phyloP scores from a whole-genome alignment of 35 echinoderm and acorn worm genomes.

The Heliocidaris tuberculata region DNA sequence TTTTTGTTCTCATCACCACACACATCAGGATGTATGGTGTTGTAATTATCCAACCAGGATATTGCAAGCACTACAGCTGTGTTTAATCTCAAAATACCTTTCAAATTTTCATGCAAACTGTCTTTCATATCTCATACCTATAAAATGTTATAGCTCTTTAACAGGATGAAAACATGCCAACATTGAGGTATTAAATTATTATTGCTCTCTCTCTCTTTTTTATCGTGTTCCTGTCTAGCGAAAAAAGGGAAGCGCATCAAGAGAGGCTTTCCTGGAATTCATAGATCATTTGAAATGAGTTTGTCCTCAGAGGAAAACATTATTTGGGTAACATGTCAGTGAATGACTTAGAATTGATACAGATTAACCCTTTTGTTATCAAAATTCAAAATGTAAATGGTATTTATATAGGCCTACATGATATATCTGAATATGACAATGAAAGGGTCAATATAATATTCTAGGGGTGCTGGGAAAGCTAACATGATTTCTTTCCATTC shows the following conservation, averaged over 20 bases:
- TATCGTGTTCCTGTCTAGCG: background rate
- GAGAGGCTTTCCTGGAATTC: background rate
- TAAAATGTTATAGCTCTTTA: background rate
- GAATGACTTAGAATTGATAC: background rate
- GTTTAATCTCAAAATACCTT: background rate
- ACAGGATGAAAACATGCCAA: background rate
- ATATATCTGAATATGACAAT: no score
- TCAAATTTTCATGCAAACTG: background rate
- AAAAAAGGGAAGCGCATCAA: background rate
- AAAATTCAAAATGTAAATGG: no score
- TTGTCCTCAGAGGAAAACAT: background rate
- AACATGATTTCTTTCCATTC: no score
- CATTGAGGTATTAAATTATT: slow-evolving; percentile 1
- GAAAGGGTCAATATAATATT: no score
- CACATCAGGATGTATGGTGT: background rate
- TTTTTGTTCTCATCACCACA: no score
- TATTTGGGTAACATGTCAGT: background rate
- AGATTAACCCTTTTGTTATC: background rate
- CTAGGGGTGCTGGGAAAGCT: no score
- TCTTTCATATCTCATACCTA: background rate
- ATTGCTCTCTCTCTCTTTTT: background rate
- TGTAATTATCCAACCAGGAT: background rate
- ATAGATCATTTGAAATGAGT: background rate
- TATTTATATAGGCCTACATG: no score
- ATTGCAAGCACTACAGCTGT: background rate